Base-by-base conservation (phyloP, 2,888 invertebrate genomes). In the Philopedon plagiatum region DNA sequence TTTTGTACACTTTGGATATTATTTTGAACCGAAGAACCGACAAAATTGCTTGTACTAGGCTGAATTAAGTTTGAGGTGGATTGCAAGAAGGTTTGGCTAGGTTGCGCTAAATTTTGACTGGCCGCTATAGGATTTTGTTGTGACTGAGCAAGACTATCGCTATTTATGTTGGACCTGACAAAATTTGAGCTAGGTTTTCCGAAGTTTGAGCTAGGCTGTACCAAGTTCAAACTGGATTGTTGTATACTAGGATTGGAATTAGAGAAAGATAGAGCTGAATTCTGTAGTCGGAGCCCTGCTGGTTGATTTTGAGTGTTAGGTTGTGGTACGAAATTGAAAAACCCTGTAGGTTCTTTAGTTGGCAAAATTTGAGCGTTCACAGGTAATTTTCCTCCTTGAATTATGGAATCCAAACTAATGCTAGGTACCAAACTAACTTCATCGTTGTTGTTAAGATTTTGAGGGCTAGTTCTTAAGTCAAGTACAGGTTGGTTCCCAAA, bases 371-470 rank as follows among this genome's bases (percentile, higher is more conserved):
- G 87, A 76, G 63, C 86, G 75, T 80, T 87, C 80, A 72, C 76
- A 71, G 80, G 86, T 9, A 89, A 73, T 57, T 78, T 76, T 11
- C 79, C 79, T 5, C 78, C 77, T 34, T 76, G 70, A 54, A 77
- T 72, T n/a, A 81, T 73, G 8, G 84, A 81, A 49, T 82, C 81
- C 51, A 85, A 87, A 78, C 84, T 86, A 79, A 85, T 84, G 73
- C 89, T 90, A 0, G 88, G 87, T 80, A 89, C 87, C 64, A 90
- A 86, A 2, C 87, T 83, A n/a, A 89, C 67, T 15, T 61, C 65
- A 0, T 13, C 63, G 1, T 78, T 32, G 1, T 78, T 67, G 1
- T 46, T 29, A 11, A 46, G 4, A 15, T 15, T 26, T 26, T 5
- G 3, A 15, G 21, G 11, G 8, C 18, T 29, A 23, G 29, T 26